Evolutionary conservation across 2,797 vertebrate genomes (phyloP).

Genomic region (Xenopus petersii): DNA sequence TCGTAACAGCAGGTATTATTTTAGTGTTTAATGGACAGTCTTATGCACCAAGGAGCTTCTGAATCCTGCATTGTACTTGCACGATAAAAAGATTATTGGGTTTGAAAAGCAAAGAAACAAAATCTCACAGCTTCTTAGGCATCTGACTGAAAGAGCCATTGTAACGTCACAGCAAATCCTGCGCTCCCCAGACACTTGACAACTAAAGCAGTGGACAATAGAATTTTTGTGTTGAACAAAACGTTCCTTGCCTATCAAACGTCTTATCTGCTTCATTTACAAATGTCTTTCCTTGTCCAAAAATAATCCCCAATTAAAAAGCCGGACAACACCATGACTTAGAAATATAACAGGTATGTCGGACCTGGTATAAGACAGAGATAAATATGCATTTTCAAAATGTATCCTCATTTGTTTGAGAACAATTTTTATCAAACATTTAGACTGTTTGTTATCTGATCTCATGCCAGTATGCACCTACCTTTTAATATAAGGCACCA

Average conservation of each 20-base stretch:
- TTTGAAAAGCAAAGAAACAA: constrained; percentile 77
- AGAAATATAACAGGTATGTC: constrained; percentile 8
- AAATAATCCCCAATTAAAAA: constrained; percentile 74
- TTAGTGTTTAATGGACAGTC: constrained; percentile 64
- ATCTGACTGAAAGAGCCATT: constrained; percentile 79
- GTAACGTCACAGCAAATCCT: constrained; percentile 80
- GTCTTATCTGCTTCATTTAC: constrained; percentile 83
- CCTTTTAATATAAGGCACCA: too few relatives aligned
- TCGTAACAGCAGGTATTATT: constrained; percentile 68
- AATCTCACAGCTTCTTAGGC: constrained; percentile 78
- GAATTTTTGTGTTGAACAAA: constrained; percentile 86
- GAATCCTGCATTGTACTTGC: constrained; percentile 78
- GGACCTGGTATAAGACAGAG: not conserved
- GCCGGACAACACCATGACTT: constrained; percentile 66
- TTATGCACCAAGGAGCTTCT: constrained; percentile 66
- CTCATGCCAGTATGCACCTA: too few relatives aligned
- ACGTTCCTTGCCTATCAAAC: constrained; percentile 74
- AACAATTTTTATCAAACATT: too few relatives aligned
- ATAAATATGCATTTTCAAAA: constrained; percentile 9
- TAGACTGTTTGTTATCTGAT: too few relatives aligned
- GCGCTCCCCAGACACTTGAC: constrained; percentile 81
- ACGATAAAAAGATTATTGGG: constrained; percentile 79
- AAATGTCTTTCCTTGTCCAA: constrained; percentile 82
- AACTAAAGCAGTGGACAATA: constrained; percentile 79
- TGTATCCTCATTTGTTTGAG: too few relatives aligned